phyloP scores from a whole-genome alignment of 2,888 invertebrate species.

The Agrotis ipsilon region DNA sequence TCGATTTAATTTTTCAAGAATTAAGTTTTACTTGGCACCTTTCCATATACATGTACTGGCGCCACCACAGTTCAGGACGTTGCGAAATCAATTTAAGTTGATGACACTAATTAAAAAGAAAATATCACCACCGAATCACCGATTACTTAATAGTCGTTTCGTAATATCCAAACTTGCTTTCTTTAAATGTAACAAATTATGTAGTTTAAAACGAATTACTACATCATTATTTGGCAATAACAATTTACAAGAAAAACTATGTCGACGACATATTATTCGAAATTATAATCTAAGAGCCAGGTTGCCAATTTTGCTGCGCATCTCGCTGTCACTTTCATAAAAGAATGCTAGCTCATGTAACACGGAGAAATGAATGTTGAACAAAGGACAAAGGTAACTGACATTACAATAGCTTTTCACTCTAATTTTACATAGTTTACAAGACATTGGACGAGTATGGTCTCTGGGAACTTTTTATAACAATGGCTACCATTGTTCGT shows the following conservation, averaged over 20 bases:
- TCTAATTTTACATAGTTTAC: constrained; percentile 58
- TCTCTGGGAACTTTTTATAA: constrained; percentile 47
- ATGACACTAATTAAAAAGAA: constrained; percentile 12
- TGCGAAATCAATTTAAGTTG: constrained; percentile 17
- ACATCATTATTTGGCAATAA: constrained; percentile 12
- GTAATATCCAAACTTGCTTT: constrained; percentile 34
- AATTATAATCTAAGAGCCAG: constrained; percentile 5
- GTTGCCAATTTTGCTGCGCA: constrained; percentile 19
- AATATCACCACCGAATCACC: constrained; percentile 8
- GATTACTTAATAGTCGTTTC: constrained; percentile 27
- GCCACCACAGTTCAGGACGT: constrained; percentile 7
- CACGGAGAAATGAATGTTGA: constrained; percentile 24
- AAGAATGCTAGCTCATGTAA: constrained; percentile 14
- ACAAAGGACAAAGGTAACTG: constrained; percentile 45
- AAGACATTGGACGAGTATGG: constrained; percentile 36
- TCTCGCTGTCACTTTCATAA: constrained; percentile 9
- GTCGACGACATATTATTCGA: neutral
- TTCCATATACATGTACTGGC: constrained; percentile 4
- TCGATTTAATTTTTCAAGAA: constrained; percentile 11
- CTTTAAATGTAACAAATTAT: constrained; percentile 18
- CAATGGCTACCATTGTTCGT: constrained; percentile 55
- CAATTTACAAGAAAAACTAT: neutral
- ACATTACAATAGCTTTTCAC: constrained; percentile 52
- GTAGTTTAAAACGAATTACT: constrained; percentile 2
- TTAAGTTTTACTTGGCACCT: constrained; percentile 11